phyloP scores from a whole-genome alignment of 2,113 vertebrate genomes.

The Sebastes schlegelii region DNA sequence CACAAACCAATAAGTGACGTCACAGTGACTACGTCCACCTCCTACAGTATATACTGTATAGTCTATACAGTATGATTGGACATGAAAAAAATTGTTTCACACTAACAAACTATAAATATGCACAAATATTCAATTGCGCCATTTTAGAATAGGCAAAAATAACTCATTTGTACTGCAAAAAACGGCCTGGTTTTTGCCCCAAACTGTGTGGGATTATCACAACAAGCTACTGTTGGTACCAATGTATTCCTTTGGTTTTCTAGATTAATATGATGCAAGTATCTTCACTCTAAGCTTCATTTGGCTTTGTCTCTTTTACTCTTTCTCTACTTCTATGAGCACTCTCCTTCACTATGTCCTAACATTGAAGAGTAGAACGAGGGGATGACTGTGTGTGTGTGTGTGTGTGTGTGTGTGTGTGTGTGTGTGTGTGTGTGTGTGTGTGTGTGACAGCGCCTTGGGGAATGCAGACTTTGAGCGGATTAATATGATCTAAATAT shows the following conservation, averaged over 20 bases:
- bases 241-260: too few relatives aligned
- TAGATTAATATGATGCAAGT: too few relatives aligned
- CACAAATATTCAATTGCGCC: too few relatives aligned
- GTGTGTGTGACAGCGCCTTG: constrained; percentile 29
- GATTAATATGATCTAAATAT: constrained; percentile 71
- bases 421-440: constrained; percentile 14
- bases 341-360: constrained; percentile 16
- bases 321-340: background rate
- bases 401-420: constrained; percentile 6
- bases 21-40: too few relatives aligned
- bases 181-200: too few relatives aligned
- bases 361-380: constrained; percentile 18
- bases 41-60: too few relatives aligned
- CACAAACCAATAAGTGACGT: too few relatives aligned
- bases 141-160: too few relatives aligned
- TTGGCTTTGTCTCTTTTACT: background rate
- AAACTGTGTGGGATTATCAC: too few relatives aligned
- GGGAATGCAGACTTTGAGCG: constrained; percentile 53
- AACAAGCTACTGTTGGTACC: too few relatives aligned
- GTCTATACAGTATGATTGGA: background rate
- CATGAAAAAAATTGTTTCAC: background rate
- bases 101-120: background rate
- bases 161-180: too few relatives aligned
- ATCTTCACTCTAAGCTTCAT: background rate
- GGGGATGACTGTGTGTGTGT: constrained; percentile 17